A percentile compares a stretch with the other conserved stretches of the same genome.
Evolutionary conservation across 2,113 vertebrate species (phyloP).

Genomic region (Paedocypris sp.): DNA sequence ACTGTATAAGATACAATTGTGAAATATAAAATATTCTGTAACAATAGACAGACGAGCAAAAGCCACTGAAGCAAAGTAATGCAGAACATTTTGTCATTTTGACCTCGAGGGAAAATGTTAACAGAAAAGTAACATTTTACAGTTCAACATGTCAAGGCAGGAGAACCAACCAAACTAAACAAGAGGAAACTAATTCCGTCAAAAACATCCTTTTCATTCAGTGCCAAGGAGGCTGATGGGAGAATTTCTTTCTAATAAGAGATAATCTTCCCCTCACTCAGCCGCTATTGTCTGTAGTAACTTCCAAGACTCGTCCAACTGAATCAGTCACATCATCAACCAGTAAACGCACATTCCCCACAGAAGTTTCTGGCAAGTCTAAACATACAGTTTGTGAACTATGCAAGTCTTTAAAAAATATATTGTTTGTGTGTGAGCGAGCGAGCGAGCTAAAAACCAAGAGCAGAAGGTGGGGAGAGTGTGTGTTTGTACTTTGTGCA

Average conservation of each 20-base stretch:
- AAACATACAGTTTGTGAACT: neutral
- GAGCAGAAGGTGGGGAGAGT: neutral
- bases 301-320: neutral
- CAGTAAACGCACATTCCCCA: neutral
- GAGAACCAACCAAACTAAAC: constrained; percentile 21
- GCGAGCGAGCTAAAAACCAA: neutral
- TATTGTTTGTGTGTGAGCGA: neutral
- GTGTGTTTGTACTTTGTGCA: constrained; percentile 47
- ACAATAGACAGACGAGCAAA: too few species aligned
- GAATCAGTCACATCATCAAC: neutral
- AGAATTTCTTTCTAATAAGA: constrained; percentile 7
- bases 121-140: constrained; percentile 16
- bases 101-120: neutral
- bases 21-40: too few species aligned
- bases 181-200: constrained; percentile 22
- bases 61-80: neutral
- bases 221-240: constrained; percentile 15
- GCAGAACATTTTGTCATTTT: neutral
- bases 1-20: too few species aligned
- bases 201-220: constrained; percentile 21
- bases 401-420: neutral
- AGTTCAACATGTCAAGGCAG: constrained; percentile 33
- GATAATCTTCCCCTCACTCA: constrained; percentile 11
- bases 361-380: neutral
- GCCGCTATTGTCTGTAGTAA: neutral